Base-by-base conservation (phyloP, 2,797 vertebrate genomes). In the Trachops cirrhosus region DNA sequence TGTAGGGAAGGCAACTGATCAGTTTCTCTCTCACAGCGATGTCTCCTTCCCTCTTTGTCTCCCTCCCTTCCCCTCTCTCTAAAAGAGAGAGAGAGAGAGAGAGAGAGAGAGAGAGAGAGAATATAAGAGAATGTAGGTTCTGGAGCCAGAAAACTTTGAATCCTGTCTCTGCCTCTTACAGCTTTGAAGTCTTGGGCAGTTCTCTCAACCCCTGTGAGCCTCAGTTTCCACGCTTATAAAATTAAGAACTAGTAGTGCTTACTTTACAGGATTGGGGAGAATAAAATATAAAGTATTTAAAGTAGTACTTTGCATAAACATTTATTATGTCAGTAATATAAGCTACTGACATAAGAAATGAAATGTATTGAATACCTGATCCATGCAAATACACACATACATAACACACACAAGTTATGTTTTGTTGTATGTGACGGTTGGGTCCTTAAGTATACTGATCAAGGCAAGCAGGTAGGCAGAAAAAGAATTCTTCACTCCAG, bases 251-350 rank as follows among this genome's bases (percentile, higher is more conserved):
- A 68, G 29, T 32, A 86, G 16, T 85, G 88, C 9, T 86, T 73
- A 37, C 12, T 89, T 70, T 39, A n/a, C 52, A 79, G 54, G 46
- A 34, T 21, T 67, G 0, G 22, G 57, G 44, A 90, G 5, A n/a
- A 77, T 86, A 64, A 89, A 87, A 70, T 75, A 71, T 37, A 71
- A 93, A 80, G 11, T 19, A 89, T 84, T 85, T 93, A 95, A 48
- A 73, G 62, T 16, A 86, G 46, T 73, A 88, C 4, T 73, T 88
- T 10, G 10, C 59, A 79, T 84, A 91, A 78, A 59, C 67, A 26
- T 93, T 97, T 84, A 92, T 24, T 68, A 19, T 50, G 18, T 19
- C 50, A 50, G 50, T 19, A 37, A 59, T 41, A 37, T 83, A 78
- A 79, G 92, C 52, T 57, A 77, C 71, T 68, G 62, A 37, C 34